A percentile compares a stretch with the other conserved stretches of the same genome.
Evolutionary conservation across 2,888 invertebrate genomes (phyloP).

Genomic region (Yponomeuta cagnagella): DNA sequence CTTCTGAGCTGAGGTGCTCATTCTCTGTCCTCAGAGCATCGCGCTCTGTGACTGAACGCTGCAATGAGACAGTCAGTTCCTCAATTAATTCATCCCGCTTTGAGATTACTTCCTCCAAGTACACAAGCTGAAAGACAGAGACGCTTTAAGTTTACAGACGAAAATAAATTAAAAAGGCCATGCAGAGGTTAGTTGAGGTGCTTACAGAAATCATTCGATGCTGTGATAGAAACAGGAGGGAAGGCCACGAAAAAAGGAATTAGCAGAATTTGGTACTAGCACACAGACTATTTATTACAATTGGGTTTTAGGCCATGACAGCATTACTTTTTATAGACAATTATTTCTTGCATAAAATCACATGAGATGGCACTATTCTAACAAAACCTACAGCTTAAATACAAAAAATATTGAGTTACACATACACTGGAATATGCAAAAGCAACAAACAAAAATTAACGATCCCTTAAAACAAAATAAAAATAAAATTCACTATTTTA

Average conservation of each 20-base stretch:
- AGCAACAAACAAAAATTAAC: too few species aligned
- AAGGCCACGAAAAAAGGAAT: neutral
- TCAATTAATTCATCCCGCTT: conserved; percentile 83
- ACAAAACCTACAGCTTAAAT: too few species aligned
- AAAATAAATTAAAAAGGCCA: neutral
- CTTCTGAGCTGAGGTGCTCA: conserved; percentile 76
- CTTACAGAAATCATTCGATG: neutral
- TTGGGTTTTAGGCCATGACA: neutral
- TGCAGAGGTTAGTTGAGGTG: neutral
- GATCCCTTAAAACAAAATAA: too few species aligned
- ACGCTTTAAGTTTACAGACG: neutral
- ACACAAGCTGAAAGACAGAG: conserved; percentile 77
- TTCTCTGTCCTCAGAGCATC: conserved; percentile 78
- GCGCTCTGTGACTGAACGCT: conserved; percentile 78
- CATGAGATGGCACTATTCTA: too few species aligned
- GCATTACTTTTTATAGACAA: too few species aligned
- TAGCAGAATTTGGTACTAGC: neutral
- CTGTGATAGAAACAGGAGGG: neutral
- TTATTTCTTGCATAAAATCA: too few species aligned
- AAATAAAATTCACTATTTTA: too few species aligned
- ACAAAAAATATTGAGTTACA: too few species aligned
- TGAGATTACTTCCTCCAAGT: conserved; percentile 81
- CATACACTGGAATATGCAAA: too few species aligned
- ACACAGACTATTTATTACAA: neutral
- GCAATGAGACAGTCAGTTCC: conserved; percentile 81